Base-by-base conservation (phyloP, 2,888 invertebrate genomes). In the Anorthoa munda region DNA sequence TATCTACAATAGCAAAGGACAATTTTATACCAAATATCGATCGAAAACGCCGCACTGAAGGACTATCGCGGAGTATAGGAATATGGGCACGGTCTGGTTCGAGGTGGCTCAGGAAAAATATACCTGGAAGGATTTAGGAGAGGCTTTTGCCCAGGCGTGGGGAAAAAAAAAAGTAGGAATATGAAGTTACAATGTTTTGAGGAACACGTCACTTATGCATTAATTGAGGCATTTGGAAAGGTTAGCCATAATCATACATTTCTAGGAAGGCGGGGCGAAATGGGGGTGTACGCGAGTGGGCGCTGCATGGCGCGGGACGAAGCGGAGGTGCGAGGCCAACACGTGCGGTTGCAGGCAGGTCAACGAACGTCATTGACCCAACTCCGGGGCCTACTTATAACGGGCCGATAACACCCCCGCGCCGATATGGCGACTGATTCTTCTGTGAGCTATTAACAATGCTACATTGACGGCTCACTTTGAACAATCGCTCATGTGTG, bases 331-430 rank as follows among this genome's bases (percentile, higher is more conserved):
- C 94, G 94, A 93, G 94, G 95, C 92, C 94, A 92, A 89, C 95
- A 94, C 95, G 95, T 94, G 95, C 93, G 92, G 93, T 90, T 95
- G 95, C 95, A 95, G 88, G 88, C 92, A 94, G 95, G 95, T 95
- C 91, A 94, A 95, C 92, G 96, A 95, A 95, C 96, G 96, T 94
- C 95, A 95, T 96, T 96, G 96, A 96, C 96, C 96, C 95, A 95
- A 92, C 96, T 95, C 87, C 86, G 91, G 90, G 93, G 87, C 93
- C 94, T 94, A 95, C 93, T 92, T 94, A 91, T 90, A 91, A 82
- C 86, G 92, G 89, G 90, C 89, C 89, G 95, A 94, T 94, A 95
- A 94, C 94, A 94, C 94, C 95, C 94, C 94, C 92, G 61, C 61
- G 89, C 73, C 76, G 81, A 82, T 82, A 84, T 77, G 77, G 26